Evolutionary conservation across 2,797 vertebrate species (phyloP), one percentile per base, ranked within the genome.

Genomic region (Malacoctenus gilli): DNA sequence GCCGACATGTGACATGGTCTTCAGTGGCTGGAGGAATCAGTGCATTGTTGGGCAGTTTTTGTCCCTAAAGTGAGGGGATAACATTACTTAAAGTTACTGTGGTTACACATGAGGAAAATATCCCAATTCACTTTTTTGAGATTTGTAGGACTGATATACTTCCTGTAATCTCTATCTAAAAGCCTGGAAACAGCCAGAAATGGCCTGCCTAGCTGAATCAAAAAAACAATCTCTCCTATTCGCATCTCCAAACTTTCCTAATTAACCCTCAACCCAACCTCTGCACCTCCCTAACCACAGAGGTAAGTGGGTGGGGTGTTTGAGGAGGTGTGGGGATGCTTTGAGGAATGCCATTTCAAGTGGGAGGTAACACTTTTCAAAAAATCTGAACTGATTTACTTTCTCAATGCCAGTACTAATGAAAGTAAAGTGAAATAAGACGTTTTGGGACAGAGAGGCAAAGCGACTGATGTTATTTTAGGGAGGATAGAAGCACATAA

Each of bases 1-100:
- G 51, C 58, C 46, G 59, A 71, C 40, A 5, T 57, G 37, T 46
- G 55, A 30, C 11, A 25, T 28, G 41, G 37, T 77, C 59, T 57
- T 76, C 37, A 56, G 54, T 59, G 80, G 35, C 30, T 8, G 13
- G 9, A 44, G 39, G 28, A 60, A 69, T 61, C 43, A 47, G 2
- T 46, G 28, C 48, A 38, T 40, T 30, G 44, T 4, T 1, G n/a
- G n/a, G 18, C 1, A 7, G 6, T 25, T 38, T 58, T 23, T 42
- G 21, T 42, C 4, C 15, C 19, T 12, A 37, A 54, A 61, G 51
- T 51, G 2, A 5, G 57, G 44, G 42, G 12, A 49, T 53, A 1
- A 16, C 49, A 35, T 35, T 16, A 0, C 42, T 47, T 61, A 5
- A 11, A 30, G 22, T 9, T 14, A 32, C 30, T 32, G 30, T 32